These are phyloP conservation scores for Manacus vitellinus DNA, from an alignment of 2,113 vertebrate genomes.

Conservation along the genomic window DNA sequence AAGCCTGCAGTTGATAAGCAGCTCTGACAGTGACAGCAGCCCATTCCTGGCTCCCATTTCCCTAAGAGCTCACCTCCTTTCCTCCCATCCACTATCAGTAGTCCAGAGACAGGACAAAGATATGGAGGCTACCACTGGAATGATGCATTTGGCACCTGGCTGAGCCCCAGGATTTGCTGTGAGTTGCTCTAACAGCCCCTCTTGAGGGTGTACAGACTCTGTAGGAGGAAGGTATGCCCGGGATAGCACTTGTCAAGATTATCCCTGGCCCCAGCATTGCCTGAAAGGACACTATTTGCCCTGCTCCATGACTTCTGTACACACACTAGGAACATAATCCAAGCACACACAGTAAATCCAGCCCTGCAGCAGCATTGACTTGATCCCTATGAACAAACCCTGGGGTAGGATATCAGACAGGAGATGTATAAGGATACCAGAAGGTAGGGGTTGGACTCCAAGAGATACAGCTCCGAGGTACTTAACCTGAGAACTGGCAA, in stretches of 20 bases:
- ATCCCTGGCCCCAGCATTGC: background rate
- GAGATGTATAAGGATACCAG: fast-evolving
- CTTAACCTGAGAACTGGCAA: background rate
- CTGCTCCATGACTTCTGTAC: background rate
- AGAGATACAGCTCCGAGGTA: background rate
- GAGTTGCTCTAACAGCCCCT: background rate
- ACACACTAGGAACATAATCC: background rate
- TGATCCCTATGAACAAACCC: background rate
- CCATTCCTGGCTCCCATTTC: background rate
- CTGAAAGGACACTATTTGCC: background rate
- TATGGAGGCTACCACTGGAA: background rate
- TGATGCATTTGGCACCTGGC: fast-evolving
- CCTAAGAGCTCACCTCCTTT: background rate
- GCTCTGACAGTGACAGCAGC: background rate
- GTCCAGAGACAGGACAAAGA: background rate
- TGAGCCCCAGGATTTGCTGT: background rate
- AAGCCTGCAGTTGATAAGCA: background rate
- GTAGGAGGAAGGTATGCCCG: background rate
- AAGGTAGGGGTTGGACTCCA: background rate
- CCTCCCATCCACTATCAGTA: background rate
- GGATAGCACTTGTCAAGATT: background rate
- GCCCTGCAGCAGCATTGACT: background rate
- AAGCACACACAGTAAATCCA: background rate
- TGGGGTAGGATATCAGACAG: background rate
- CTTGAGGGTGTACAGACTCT: background rate